Evolutionary conservation across 2,888 invertebrate species (phyloP).

Genomic region (Chaitophorus viminalis): DNA sequence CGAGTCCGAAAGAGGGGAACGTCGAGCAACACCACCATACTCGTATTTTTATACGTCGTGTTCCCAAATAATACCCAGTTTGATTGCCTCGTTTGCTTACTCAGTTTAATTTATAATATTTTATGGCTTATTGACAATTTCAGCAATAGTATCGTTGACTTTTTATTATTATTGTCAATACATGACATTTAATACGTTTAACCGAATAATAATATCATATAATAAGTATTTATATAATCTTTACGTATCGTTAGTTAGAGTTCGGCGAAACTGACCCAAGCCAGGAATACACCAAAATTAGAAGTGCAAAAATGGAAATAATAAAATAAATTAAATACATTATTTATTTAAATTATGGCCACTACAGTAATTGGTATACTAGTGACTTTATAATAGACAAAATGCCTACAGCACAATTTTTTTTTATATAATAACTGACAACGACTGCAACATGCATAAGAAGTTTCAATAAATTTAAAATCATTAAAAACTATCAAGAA

Average conservation of each 20-base stretch:
- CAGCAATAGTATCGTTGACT: background rate
- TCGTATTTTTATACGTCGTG: background rate
- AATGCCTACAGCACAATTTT: no score
- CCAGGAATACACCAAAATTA: no score
- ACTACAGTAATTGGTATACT: no score
- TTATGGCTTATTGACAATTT: background rate
- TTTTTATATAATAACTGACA: no score
- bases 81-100: conserved; percentile 47
- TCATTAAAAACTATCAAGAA: no score
- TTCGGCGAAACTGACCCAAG: no score
- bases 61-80: conserved; percentile 19
- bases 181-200: background rate
- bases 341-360: no score
- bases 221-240: background rate
- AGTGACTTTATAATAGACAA: no score
- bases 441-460: no score
- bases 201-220: background rate
- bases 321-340: no score
- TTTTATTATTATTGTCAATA: background rate
- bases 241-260: background rate
- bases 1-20: conserved; percentile 1
- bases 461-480: no score
- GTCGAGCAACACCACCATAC: background rate
- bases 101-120: conserved; percentile 11
- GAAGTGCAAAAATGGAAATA: no score